These are phyloP conservation scores for Petrolisthes cinctipes DNA, from an alignment of 2,888 invertebrate species.

Conservation along the genomic window DNA sequence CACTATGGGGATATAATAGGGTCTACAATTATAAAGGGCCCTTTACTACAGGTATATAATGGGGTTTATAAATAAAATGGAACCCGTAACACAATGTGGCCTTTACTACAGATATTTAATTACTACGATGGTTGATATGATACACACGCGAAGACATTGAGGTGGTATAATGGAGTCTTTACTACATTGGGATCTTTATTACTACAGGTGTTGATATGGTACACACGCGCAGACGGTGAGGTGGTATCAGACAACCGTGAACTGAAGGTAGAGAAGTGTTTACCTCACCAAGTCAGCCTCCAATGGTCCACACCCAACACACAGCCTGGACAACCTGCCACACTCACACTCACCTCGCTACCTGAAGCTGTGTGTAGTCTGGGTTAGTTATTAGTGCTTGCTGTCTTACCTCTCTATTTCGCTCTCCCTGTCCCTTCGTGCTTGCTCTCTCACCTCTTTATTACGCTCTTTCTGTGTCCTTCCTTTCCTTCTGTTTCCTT, in stretches of 20 bases:
- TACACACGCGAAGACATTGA: too few species aligned
- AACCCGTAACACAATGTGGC: neutral
- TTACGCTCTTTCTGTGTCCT: neutral
- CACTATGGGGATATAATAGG: neutral
- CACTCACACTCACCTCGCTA: neutral
- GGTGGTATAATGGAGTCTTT: neutral
- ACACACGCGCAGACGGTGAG: slow-evolving; percentile 34
- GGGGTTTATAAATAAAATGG: neutral
- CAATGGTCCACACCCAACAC: slow-evolving; percentile 2
- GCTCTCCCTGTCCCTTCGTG: neutral
- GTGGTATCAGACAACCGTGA: slow-evolving; percentile 38
- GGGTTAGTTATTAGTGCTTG: slow-evolving; percentile 10
- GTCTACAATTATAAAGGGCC: neutral
- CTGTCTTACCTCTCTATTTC: neutral
- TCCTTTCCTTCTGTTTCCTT: too few species aligned
- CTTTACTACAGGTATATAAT: too few species aligned
- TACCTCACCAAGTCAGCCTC: slow-evolving; percentile 2
- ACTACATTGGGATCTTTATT: too few species aligned
- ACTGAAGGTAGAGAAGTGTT: slow-evolving; percentile 27
- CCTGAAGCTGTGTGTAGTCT: slow-evolving; percentile 27
- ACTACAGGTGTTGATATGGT: slow-evolving; percentile 37
- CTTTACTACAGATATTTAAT: too few species aligned
- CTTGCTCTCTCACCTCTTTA: too few species aligned
- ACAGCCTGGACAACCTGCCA: slow-evolving; percentile 27
- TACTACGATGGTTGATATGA: too few species aligned